phyloP scores from a whole-genome alignment of 1,140 invertebrate species.

The Halictus rubicundus region DNA sequence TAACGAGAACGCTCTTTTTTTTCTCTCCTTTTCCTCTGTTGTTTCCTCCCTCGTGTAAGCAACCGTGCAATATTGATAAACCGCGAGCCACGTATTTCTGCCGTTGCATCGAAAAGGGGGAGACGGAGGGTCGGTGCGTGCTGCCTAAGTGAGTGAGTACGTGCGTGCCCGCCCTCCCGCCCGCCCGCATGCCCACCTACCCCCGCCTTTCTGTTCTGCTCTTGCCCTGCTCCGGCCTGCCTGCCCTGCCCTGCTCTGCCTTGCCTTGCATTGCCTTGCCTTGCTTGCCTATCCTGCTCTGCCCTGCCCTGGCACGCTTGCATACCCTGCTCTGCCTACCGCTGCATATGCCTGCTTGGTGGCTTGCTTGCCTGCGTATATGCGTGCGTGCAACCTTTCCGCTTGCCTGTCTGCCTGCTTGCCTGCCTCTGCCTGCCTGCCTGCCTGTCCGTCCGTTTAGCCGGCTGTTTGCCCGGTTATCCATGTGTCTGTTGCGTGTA shows the following conservation, averaged over 20 bases:
- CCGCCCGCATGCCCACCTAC: neutral
- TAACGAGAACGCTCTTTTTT: conserved; percentile 52
- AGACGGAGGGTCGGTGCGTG: conserved; percentile 20
- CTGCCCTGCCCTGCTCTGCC: too few species aligned
- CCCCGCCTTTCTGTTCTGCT: neutral
- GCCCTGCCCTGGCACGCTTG: too few species aligned
- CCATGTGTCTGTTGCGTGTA: neutral
- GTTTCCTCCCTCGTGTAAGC: conserved; percentile 53
- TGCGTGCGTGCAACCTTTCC: neutral
- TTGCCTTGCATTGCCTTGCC: too few species aligned
- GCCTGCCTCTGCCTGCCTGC: conserved; percentile 14
- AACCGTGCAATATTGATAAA: conserved; percentile 66
- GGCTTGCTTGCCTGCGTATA: neutral
- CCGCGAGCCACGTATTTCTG: conserved; percentile 63
- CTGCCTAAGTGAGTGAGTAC: conserved; percentile 17
- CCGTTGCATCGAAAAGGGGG: conserved; percentile 49
- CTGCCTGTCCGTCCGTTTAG: conserved; percentile 25
- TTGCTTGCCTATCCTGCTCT: too few species aligned
- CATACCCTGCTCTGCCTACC: too few species aligned
- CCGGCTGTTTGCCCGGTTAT: conserved; percentile 31
- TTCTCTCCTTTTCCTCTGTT: conserved; percentile 23
- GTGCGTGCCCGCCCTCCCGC: neutral
- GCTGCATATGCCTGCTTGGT: neutral
- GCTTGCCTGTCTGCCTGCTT: neutral
- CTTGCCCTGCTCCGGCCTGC: neutral